Evolutionary conservation across 1,140 invertebrate species (phyloP).

Genomic region (Cherax quadricarinatus): DNA sequence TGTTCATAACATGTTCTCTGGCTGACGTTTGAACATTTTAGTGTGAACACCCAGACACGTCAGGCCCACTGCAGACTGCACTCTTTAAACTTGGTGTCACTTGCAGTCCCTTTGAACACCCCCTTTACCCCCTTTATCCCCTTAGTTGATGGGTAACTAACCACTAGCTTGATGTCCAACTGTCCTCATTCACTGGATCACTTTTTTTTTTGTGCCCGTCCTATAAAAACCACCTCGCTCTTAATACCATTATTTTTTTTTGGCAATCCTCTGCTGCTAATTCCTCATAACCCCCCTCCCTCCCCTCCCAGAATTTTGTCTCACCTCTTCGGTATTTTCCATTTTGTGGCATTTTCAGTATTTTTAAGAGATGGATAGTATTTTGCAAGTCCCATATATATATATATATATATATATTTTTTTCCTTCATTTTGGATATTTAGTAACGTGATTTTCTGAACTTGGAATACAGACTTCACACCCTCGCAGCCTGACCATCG

Average conservation of each 20-base stretch:
- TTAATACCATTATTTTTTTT: too few species aligned
- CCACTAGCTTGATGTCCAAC: too few species aligned
- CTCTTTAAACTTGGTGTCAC: too few species aligned
- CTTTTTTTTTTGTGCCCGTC: slow-evolving; percentile 1
- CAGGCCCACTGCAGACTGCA: too few species aligned
- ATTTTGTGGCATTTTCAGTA: slow-evolving; percentile 16
- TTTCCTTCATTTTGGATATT: neutral
- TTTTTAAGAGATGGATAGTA: neutral
- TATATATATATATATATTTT: too few species aligned
- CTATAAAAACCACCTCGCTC: neutral
- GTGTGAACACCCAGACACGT: too few species aligned
- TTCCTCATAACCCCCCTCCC: neutral
- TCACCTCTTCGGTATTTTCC: slow-evolving; percentile 14
- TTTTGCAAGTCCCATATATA: neutral
- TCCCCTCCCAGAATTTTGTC: neutral
- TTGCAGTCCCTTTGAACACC: too few species aligned
- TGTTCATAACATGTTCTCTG: too few species aligned
- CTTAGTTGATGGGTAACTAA: too few species aligned
- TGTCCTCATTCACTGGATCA: neutral
- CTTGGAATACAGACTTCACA: slow-evolving; percentile 66
- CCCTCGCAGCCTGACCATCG: slow-evolving; percentile 56
- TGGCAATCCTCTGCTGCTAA: neutral
- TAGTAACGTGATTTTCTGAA: slow-evolving; percentile 40
- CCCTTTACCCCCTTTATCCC: too few species aligned
- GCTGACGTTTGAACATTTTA: too few species aligned